These are phyloP conservation scores for Sula dactylatra DNA, from an alignment of 2,113 vertebrate genomes.

Conservation along the genomic window DNA sequence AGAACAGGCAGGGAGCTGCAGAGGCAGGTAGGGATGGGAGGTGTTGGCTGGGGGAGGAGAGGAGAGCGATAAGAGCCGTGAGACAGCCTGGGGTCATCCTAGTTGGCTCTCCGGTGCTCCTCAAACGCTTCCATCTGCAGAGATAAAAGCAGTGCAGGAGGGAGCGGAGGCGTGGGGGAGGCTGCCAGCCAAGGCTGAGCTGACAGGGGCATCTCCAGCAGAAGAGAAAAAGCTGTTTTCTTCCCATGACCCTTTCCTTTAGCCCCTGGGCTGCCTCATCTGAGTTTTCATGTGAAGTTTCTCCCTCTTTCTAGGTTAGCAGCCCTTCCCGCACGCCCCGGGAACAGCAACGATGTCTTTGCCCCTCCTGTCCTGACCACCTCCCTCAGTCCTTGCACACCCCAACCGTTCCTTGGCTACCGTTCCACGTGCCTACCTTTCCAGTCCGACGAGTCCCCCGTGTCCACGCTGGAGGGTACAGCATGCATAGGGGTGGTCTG, in stretches of 20 bases:
- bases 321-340: accelerated
- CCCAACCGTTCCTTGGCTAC: neutral
- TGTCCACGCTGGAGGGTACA: accelerated
- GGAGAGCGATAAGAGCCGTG: neutral
- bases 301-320: too few relatives aligned
- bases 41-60: neutral
- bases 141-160: neutral
- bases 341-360: neutral
- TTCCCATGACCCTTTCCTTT: neutral
- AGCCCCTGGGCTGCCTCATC: neutral
- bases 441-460: neutral
- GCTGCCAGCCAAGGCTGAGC: neutral
- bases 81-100: neutral
- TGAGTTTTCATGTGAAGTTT: neutral
- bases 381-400: neutral
- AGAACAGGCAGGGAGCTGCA: neutral
- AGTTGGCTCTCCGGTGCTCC: neutral
- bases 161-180: neutral
- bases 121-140: neutral
- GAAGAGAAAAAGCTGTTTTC: neutral
- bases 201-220: neutral
- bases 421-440: neutral
- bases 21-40: neutral
- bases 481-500: neutral
- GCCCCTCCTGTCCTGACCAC: neutral